Evolutionary conservation across 1,140 invertebrate genomes (phyloP), one percentile per base, ranked within the genome.

Genomic region (Pogonomyrmex barbatus): DNA sequence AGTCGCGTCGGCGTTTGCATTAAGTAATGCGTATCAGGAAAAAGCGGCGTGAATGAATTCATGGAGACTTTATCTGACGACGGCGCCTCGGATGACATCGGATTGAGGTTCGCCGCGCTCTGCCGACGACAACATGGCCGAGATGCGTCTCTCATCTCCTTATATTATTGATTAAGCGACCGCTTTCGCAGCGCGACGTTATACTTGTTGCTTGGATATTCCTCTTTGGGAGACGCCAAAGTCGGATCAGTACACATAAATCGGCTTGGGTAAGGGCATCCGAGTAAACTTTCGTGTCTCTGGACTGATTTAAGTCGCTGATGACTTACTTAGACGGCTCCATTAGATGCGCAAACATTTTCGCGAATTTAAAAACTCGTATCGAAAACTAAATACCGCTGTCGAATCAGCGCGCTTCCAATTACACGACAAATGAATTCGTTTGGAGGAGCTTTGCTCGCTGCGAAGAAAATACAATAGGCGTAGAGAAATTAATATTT

Each of bases 81-180:
- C 8, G 36, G n/a, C n/a, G 47, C 50, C n/a, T 50, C 42, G 12
- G 30, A n/a, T 17, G 14, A 47, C 52, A 10, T 6, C n/a, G n/a
- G 14, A 71, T 70, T 81, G 52, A 85, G 45, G 67, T 71, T 75
- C 50, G 14, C 30, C 50, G 14, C 30, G 42, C 24, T 39, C 36
- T 6, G 12, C 4, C 54, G 24, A 42, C 36, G 42, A n/a, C 17
- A 39, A 42, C 42, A 47, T 17, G 24, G 10, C 10, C 6, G 68
- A 71, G 30, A 54, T n/a, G 47, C 39, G 17, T 50, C 14, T 70
- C 50, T 47, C 39, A 33, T 56, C n/a, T 60, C 33, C 30, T 62
- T 83, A 75, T 50, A 73, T 82, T 82, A 82, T 83, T 83, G 79
- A 83, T 45, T 30, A 58, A 54, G 9, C 62, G 62, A 54, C n/a